A percentile compares a stretch with the other conserved stretches of the same genome.
These are phyloP conservation scores for Netelia melanura DNA, from an alignment of 2,888 invertebrate genomes.

Conservation along the genomic window DNA sequence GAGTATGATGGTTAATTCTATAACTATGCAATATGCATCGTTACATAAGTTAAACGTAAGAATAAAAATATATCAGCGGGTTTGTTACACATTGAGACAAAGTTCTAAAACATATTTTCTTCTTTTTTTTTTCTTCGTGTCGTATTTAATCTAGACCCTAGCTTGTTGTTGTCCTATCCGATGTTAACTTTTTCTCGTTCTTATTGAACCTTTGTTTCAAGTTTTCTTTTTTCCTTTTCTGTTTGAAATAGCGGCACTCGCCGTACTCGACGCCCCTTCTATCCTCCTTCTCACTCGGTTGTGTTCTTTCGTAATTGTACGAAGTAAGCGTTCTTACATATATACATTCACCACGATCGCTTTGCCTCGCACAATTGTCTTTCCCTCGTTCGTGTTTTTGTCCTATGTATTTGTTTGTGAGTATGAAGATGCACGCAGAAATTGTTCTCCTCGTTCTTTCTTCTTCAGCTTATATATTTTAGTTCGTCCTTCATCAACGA, in stretches of 20 bases:
- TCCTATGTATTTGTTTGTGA: constrained; percentile 6
- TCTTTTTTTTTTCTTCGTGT: constrained; percentile 39
- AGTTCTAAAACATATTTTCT: constrained; percentile 76
- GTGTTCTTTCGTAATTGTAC: constrained; percentile 72
- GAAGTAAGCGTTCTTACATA: constrained; percentile 81
- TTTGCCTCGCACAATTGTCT: constrained; percentile 75
- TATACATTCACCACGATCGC: constrained; percentile 80
- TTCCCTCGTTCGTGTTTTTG: constrained; percentile 61
- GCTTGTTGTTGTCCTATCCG: constrained; percentile 63
- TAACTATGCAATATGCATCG: constrained; percentile 65
- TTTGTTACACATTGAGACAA: constrained; percentile 79
- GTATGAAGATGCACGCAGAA: constrained; percentile 38
- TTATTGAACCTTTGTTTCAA: constrained; percentile 19
- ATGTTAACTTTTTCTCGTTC: constrained; percentile 65
- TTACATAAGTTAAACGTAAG: constrained; percentile 78
- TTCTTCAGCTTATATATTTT: constrained; percentile 14
- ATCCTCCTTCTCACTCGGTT: constrained; percentile 54
- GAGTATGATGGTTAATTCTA: constrained; percentile 68
- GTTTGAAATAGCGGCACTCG: not conserved
- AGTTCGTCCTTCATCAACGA: constrained; percentile 32
- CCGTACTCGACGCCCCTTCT: not conserved
- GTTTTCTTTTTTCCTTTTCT: not conserved
- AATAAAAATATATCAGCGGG: constrained; percentile 79
- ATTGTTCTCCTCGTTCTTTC: constrained; percentile 44
- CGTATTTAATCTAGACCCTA: constrained; percentile 69